phyloP scores from a whole-genome alignment of 2,888 invertebrate species.

The Chrysomela aeneicollis region DNA sequence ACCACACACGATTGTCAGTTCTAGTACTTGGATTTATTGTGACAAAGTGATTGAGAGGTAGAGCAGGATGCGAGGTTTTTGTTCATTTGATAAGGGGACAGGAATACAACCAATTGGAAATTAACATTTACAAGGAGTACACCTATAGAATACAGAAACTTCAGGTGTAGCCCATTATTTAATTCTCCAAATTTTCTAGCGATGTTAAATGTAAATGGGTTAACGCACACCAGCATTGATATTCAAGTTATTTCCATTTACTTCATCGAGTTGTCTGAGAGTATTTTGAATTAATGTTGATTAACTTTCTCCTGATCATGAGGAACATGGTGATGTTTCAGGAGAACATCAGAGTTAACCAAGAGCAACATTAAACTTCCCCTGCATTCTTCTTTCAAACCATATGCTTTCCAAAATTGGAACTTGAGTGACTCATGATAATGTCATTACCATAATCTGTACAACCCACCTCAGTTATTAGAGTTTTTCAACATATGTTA shows the following conservation, averaged over 20 bases:
- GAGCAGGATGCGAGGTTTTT: slow-evolving; percentile 35
- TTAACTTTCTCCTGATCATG: neutral
- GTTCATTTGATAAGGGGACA: slow-evolving; percentile 22
- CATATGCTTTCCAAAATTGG: no score
- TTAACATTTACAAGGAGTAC: slow-evolving; percentile 34
- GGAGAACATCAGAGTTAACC: no score
- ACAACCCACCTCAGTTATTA: neutral
- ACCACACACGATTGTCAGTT: slow-evolving; percentile 51
- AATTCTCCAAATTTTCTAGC: neutral
- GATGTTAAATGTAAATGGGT: neutral
- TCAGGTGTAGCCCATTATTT: neutral
- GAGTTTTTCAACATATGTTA: slow-evolving; percentile 1
- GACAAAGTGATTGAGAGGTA: slow-evolving; percentile 48
- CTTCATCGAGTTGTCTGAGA: neutral
- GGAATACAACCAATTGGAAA: slow-evolving; percentile 34
- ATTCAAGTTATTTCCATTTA: neutral
- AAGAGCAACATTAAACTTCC: no score
- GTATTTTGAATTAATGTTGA: neutral
- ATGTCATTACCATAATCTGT: neutral
- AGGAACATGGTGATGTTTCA: no score
- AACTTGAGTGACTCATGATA: neutral
- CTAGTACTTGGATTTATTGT: slow-evolving; percentile 47
- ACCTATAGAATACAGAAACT: neutral
- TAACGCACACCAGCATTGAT: neutral
- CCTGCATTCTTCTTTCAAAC: no score